Evolutionary conservation across 2,888 invertebrate genomes (phyloP), one percentile per base, ranked within the genome.

Genomic region (Elegia similella): DNA sequence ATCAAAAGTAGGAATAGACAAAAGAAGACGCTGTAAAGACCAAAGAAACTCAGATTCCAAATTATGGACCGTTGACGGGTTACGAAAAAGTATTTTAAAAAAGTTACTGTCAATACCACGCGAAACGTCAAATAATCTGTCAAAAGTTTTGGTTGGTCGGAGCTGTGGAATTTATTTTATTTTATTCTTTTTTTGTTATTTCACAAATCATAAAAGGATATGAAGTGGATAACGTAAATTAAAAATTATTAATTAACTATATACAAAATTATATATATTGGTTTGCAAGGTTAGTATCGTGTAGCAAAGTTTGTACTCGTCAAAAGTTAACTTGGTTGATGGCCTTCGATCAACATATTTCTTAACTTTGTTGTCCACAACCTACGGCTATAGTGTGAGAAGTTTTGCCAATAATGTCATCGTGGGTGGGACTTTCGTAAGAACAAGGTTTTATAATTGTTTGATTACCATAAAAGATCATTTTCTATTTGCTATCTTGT

Each of bases 281-380:
- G 12, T 50, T 38, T 50, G 13, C 10, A 32, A 50, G 50, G 50
- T 50, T 16, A 0, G 50, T 50, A 38, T 32, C n/a, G 6, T 38
- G 1, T 8, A 50, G 7, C 6, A 68, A 76, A 72, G 78, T 80
- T 76, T 70, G 74, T 69, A 34, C 1, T 34, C 10, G 10, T 1
- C 34, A 12, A 64, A 64, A 69, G 63, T 67, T 64, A 59, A 63
- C 67, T 74, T 69, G 60, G 75, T 84, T 80, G 83, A 74, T 82
- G 88, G 85, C 89, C 88, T 88, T 88, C 88, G 76, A 75, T 75
- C 76, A 71, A 72, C 79, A 77, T 86, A 86, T 89, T 88, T 87
- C 88, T 80, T 78, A 88, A 88, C 82, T 79, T 80, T 67, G 75
- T 73, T 71, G 62, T 65, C 73, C 72, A 66, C 83, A 75, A 67